These are phyloP conservation scores for Aleiodes alternator DNA, from an alignment of 2,888 invertebrate genomes.

Conservation along the genomic window DNA sequence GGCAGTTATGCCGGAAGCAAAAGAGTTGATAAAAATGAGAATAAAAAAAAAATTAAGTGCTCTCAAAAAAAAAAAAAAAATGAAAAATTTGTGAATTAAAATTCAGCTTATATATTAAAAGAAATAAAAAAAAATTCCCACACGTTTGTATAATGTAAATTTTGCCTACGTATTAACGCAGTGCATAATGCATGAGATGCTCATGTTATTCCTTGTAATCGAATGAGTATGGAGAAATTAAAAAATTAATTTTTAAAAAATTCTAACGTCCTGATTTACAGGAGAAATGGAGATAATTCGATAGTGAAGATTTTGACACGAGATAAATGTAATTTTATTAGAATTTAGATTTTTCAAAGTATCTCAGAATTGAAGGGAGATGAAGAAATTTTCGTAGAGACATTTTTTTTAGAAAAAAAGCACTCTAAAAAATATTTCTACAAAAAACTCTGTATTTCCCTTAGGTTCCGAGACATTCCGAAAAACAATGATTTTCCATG, in stretches of 20 bases:
- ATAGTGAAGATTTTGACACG: no score
- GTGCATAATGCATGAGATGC: constrained; percentile 33
- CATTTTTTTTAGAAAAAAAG: no score
- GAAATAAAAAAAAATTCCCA: constrained; percentile 7
- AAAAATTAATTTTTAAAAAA: background rate
- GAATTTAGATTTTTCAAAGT: no score
- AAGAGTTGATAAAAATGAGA: constrained; percentile 36
- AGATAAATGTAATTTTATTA: no score
- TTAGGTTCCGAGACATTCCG: no score
- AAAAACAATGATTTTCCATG: no score
- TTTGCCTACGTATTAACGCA: constrained; percentile 10
- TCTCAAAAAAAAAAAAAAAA: background rate
- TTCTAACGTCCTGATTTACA: no score
- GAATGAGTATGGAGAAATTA: background rate
- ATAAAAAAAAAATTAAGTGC: constrained; percentile 28
- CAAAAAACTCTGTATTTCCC: no score
- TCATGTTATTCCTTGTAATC: constrained; percentile 20
- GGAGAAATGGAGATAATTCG: no score
- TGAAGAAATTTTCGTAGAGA: no score
- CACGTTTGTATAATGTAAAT: constrained; percentile 6
- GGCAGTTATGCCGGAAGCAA: constrained; percentile 24
- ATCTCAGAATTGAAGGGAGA: no score
- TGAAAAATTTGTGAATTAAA: background rate
- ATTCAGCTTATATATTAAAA: constrained; percentile 17
- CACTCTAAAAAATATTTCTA: no score